phyloP scores from a whole-genome alignment of 64 coral and sea anemone genomes.

The Stichodactyla helianthus region DNA sequence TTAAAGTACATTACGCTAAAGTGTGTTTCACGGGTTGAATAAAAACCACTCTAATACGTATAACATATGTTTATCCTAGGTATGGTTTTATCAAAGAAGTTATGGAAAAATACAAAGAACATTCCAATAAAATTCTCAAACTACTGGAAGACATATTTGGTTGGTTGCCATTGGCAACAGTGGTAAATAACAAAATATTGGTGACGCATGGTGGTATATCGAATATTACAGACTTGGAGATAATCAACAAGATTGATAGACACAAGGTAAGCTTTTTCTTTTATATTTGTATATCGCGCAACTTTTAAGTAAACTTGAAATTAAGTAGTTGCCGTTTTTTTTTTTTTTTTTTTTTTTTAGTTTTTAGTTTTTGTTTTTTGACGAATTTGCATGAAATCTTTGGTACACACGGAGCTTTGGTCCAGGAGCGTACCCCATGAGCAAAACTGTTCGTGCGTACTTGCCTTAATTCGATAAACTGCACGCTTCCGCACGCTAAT shows the following conservation, averaged over 20 bases:
- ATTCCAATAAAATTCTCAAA: conserved; percentile 76
- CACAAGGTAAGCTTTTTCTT: conserved; percentile 60
- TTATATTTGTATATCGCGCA: not conserved
- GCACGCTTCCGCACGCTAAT: too few relatives aligned
- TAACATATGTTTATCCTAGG: conserved; percentile 11
- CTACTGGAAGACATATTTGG: conserved; percentile 93
- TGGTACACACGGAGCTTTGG: too few relatives aligned
- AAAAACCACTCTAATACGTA: too few relatives aligned
- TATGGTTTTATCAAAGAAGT: conserved; percentile 98
- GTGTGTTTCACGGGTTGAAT: too few relatives aligned
- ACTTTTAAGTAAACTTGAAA: not conserved
- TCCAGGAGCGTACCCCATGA: too few relatives aligned
- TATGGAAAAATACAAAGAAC: conserved; percentile 70
- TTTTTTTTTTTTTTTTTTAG: too few relatives aligned
- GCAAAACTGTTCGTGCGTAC: too few relatives aligned
- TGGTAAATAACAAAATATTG: conserved; percentile 94
- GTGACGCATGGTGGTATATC: conserved; percentile 91
- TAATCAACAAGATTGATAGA: conserved; percentile 83
- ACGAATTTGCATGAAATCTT: too few relatives aligned
- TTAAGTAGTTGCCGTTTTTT: too few relatives aligned
- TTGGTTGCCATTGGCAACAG: conserved; percentile 91
- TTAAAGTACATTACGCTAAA: too few relatives aligned
- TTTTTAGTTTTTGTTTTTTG: too few relatives aligned
- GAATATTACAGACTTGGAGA: conserved; percentile 79
- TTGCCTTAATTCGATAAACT: too few relatives aligned